These are phyloP conservation scores for Daktulosphaira vitifoliae DNA, from an alignment of 1,140 invertebrate species.

Conservation along the genomic window DNA sequence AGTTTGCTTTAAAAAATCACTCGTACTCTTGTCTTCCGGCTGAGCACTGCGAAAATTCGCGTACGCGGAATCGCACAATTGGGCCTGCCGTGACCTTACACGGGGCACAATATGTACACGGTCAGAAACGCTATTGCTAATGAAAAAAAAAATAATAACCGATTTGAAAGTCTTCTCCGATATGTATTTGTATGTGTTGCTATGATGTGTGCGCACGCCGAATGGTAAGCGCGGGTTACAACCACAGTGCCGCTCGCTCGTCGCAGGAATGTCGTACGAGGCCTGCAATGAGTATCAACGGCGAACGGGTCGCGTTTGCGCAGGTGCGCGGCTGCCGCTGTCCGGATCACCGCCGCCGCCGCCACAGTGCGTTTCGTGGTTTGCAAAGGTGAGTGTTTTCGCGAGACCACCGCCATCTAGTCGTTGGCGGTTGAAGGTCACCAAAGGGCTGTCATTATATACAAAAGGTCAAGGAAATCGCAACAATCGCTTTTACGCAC, in stretches of 20 bases:
- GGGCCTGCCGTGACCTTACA: too few species aligned
- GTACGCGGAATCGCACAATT: not conserved
- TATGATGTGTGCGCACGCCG: not conserved
- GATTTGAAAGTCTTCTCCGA: too few species aligned
- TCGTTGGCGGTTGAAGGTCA: too few species aligned
- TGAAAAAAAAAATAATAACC: not conserved
- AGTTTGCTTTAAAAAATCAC: too few species aligned
- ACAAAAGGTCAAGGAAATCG: too few species aligned
- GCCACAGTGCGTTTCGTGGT: too few species aligned
- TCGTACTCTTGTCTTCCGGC: not conserved
- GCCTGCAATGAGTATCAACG: not conserved
- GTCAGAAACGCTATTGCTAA: too few species aligned
- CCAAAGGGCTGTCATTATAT: too few species aligned
- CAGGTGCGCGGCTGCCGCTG: not conserved
- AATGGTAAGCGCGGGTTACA: not conserved
- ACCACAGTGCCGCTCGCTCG: conserved; percentile 13
- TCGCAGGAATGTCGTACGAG: conserved; percentile 28
- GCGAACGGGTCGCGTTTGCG: not conserved
- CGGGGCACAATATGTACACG: too few species aligned
- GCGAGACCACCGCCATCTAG: too few species aligned
- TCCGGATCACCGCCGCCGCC: not conserved
- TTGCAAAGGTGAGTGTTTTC: too few species aligned
- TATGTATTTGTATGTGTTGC: not conserved
- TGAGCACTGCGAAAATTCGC: not conserved
- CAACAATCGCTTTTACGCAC: too few species aligned